Conservation (phyloP, 2,797 vertebrate species). For the Sus cebifrons region DNA sequence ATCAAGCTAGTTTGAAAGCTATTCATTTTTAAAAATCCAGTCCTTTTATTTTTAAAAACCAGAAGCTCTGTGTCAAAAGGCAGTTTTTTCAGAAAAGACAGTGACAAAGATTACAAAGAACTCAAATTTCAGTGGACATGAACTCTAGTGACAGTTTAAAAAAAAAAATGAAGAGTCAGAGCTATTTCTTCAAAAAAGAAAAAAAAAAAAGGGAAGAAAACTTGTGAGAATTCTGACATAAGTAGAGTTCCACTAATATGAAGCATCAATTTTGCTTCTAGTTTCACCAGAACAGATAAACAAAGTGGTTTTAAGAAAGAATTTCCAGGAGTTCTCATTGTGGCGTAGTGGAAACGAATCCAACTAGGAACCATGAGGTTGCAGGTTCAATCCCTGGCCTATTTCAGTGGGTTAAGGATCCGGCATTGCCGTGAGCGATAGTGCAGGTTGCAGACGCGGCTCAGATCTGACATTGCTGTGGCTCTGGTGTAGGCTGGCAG, state of each 20-base stretch:
- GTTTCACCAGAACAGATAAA: not conserved
- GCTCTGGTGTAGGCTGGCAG: too few relatives aligned
- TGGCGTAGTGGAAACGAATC: too few relatives aligned
- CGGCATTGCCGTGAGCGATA: too few relatives aligned
- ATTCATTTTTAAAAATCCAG: conserved; percentile 60
- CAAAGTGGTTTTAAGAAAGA: not conserved
- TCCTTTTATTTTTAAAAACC: not conserved
- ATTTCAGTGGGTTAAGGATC: too few relatives aligned
- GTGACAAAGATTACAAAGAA: conserved; percentile 31
- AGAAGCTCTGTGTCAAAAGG: conserved; percentile 33
- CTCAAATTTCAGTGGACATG: conserved; percentile 16
- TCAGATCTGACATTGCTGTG: too few relatives aligned
- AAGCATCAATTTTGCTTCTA: not conserved
- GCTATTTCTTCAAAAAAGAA: not conserved
- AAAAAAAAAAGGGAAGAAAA: conserved; percentile 15
- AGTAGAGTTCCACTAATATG: not conserved
- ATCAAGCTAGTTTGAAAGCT: conserved; percentile 32
- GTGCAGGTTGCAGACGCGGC: too few relatives aligned
- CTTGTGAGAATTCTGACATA: not conserved
- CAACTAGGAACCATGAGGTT: too few relatives aligned
- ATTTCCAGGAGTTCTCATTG: not conserved
- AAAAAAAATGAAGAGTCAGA: not conserved
- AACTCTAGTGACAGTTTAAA: not conserved
- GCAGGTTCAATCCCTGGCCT: too few relatives aligned
- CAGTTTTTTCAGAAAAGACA: conserved; percentile 49